Percentiles rank a stretch among this genome's conserved stretches.
phyloP scores from a whole-genome alignment of 2,113 vertebrate species.

The Xenopus tropicalis region UCB_Xtro_10.0 CM004446.2:30979501-30980000 shows the following conservation, averaged over 20 bases:
- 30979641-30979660: background rate
- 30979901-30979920: too few relatives aligned
- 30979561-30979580: background rate
- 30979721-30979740: background rate
- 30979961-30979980: too few relatives aligned
- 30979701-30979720: background rate
- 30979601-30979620: background rate
- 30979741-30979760: constrained; percentile 6
- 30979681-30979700: background rate
- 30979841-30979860: too few relatives aligned
- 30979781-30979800: background rate
- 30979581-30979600: background rate
- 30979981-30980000: too few relatives aligned
- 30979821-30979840: background rate
- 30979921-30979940: too few relatives aligned
- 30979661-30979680: background rate
- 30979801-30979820: background rate
- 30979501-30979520: too few relatives aligned
- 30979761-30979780: background rate
- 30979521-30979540: too few relatives aligned
- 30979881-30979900: too few relatives aligned
- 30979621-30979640: background rate
- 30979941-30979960: too few relatives aligned
- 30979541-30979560: background rate
- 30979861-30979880: too few relatives aligned